These are phyloP conservation scores for Myopa tessellatipennis DNA, from an alignment of 2,888 invertebrate species.

Conservation along the genomic window DNA sequence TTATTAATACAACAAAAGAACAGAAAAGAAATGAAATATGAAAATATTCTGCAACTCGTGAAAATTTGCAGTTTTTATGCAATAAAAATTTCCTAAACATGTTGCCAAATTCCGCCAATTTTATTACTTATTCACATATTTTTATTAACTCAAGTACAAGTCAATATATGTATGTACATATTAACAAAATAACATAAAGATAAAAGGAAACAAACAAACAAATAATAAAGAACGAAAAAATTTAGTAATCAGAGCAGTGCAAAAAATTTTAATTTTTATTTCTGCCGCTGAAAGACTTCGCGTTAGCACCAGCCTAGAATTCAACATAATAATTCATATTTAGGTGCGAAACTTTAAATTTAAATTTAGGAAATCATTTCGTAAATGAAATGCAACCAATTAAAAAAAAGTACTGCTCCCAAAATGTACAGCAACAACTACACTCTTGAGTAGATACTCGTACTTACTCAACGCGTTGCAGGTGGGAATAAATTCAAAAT, in stretches of 20 bases:
- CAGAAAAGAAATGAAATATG: neutral
- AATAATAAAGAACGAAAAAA: neutral
- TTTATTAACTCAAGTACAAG: neutral
- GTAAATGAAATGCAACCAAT: neutral
- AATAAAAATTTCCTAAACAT: constrained; percentile 24
- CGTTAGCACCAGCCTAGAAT: neutral
- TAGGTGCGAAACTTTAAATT: constrained; percentile 5
- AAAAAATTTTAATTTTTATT: neutral
- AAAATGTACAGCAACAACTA: too few species aligned
- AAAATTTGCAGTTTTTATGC: constrained; percentile 16
- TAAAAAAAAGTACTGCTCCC: too few species aligned
- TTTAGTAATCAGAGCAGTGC: neutral
- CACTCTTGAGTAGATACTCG: too few species aligned
- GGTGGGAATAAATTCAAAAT: too few species aligned
- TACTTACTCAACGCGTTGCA: too few species aligned
- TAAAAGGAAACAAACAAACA: neutral
- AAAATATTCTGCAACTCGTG: neutral
- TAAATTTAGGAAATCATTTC: constrained; percentile 19
- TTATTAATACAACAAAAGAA: neutral
- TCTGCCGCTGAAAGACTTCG: too few species aligned
- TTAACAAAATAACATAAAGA: neutral
- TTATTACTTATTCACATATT: neutral
- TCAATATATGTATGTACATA: neutral
- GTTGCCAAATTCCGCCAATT: constrained; percentile 22
- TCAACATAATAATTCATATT: neutral